phyloP scores from a whole-genome alignment of 1,140 invertebrate genomes.

The Papilio glaucus region DNA sequence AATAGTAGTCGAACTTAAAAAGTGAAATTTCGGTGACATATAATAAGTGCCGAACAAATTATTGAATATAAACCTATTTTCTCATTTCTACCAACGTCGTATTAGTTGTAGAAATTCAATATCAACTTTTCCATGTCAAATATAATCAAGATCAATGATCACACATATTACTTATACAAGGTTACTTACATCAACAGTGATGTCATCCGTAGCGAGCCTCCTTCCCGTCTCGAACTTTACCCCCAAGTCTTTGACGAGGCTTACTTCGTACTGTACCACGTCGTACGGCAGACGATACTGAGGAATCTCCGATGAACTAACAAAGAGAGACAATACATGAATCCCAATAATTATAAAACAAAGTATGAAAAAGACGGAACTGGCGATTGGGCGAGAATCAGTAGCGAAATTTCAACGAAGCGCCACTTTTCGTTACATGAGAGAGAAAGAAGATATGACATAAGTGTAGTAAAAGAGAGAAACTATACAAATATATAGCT shows the following conservation, averaged over 20 bases:
- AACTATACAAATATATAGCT: neutral
- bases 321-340: constrained; percentile 54
- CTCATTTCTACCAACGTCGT: too few species aligned
- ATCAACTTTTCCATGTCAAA: too few species aligned
- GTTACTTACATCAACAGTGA: constrained; percentile 88
- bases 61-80: too few species aligned
- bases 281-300: constrained; percentile 97
- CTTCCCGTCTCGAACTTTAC: constrained; percentile 91
- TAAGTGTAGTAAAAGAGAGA: neutral
- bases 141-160: too few species aligned
- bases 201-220: constrained; percentile 86
- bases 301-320: constrained; percentile 96
- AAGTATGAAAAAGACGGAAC: constrained; percentile 23
- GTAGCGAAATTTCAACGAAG: neutral
- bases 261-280: constrained; percentile 96
- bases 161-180: too few species aligned
- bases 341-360: constrained; percentile 1
- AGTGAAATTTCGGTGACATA: too few species aligned
- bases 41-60: too few species aligned
- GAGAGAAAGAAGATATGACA: neutral
- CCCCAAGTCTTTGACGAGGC: constrained; percentile 95
- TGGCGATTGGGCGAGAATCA: neutral
- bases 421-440: neutral
- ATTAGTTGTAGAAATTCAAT: too few species aligned
- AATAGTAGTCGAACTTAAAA: too few species aligned